Evolutionary conservation across 2,113 vertebrate genomes (phyloP).

Genomic region (Agapornis roseicollis): DNA sequence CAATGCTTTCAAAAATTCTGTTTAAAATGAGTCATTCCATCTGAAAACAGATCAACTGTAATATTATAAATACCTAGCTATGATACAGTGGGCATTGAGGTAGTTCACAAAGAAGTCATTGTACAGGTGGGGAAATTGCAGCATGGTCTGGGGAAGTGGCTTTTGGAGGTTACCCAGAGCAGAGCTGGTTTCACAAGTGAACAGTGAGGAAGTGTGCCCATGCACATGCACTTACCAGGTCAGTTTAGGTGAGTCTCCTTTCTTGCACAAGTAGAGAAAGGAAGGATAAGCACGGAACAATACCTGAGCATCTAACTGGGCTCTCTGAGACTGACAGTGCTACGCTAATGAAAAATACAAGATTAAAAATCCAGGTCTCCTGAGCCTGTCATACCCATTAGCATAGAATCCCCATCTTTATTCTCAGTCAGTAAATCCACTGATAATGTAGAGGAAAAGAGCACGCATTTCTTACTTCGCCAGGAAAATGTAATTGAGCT

Average conservation of each 20-base stretch:
- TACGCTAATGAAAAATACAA: background rate
- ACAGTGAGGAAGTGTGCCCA: background rate
- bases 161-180: background rate
- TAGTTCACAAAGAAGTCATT: background rate
- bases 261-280: background rate
- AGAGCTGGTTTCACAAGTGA: background rate
- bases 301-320: background rate
- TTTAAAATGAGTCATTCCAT: background rate
- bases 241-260: background rate
- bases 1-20: conserved; percentile 23
- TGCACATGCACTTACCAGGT: background rate
- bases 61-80: background rate
- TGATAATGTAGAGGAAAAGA: background rate
- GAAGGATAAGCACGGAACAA: background rate
- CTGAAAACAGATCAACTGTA: conserved; percentile 11
- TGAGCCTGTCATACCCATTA: background rate
- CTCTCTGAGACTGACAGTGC: background rate
- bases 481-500: background rate
- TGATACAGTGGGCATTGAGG: background rate
- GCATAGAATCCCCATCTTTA: background rate
- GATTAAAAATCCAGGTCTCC: background rate
- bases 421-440: background rate
- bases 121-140: background rate
- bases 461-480: background rate
- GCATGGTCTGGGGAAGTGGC: background rate